These are phyloP conservation scores for Ectemnius continuus DNA, from an alignment of 2,888 invertebrate species.

Conservation along the genomic window DNA sequence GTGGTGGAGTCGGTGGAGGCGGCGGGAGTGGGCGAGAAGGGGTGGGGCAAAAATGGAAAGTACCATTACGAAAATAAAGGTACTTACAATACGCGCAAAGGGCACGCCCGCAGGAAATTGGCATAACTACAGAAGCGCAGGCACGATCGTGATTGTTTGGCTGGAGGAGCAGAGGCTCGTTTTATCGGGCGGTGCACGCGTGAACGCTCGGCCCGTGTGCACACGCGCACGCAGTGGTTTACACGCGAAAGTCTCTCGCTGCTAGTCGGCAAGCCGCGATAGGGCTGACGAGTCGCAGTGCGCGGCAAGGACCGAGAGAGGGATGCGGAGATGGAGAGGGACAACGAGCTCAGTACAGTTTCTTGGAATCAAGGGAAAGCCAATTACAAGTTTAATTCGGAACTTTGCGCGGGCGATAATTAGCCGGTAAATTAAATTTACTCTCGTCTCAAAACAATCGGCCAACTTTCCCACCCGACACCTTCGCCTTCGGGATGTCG, in stretches of 20 bases:
- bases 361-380: conserved; percentile 74
- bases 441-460: conserved; percentile 74
- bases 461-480: conserved; percentile 63
- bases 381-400: conserved; percentile 76
- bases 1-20: not conserved
- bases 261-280: not conserved
- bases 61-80: conserved; percentile 10
- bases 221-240: not conserved
- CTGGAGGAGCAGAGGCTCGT: conserved; percentile 1
- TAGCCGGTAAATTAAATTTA: conserved; percentile 75
- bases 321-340: too few species aligned
- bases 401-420: conserved; percentile 75
- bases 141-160: conserved; percentile 5
- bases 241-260: conserved; percentile 1
- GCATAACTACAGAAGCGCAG: conserved; percentile 10
- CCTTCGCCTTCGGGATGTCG: conserved; percentile 6
- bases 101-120: not conserved
- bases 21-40: not conserved
- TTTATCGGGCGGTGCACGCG: conserved; percentile 1
- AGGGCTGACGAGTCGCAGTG: not conserved
- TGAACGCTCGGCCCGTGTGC: not conserved
- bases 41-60: conserved; percentile 1
- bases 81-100: not conserved
- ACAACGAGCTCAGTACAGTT: conserved; percentile 65
- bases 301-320: too few species aligned